phyloP scores from a whole-genome alignment of 2,888 invertebrate species.

The Diplazon laetatorius region DNA sequence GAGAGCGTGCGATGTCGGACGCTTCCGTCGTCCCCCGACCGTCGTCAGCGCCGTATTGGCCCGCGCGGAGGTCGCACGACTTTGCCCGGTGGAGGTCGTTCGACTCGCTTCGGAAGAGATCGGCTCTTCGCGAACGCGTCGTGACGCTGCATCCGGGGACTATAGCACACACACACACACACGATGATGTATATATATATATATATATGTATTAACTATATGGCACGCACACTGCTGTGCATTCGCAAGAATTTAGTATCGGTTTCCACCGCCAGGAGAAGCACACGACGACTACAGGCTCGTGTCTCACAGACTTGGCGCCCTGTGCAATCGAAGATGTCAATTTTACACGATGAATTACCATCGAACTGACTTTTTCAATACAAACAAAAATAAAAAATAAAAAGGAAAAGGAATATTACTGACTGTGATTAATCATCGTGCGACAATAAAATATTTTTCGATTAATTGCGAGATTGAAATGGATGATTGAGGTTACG shows the following conservation, averaged over 20 bases:
- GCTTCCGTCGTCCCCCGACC: slow-evolving; percentile 48
- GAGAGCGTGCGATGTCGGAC: slow-evolving; percentile 45
- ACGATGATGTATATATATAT: too few relatives aligned
- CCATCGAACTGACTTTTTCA: too few relatives aligned
- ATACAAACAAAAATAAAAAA: too few relatives aligned
- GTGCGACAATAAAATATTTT: too few relatives aligned
- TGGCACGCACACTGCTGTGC: not conserved
- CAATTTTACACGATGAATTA: too few relatives aligned
- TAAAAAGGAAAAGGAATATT: too few relatives aligned
- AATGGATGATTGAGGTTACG: too few relatives aligned
- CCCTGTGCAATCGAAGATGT: too few relatives aligned
- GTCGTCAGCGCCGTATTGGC: slow-evolving; percentile 48
- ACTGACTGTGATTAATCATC: too few relatives aligned
- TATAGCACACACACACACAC: slow-evolving; percentile 20
- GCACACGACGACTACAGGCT: slow-evolving; percentile 38
- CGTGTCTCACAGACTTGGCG: slow-evolving; percentile 44
- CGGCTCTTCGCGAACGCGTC: slow-evolving; percentile 38
- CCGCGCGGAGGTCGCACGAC: slow-evolving; percentile 64
- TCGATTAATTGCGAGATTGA: too few relatives aligned
- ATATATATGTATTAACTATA: too few relatives aligned
- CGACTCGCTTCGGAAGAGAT: slow-evolving; percentile 68
- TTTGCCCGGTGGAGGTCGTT: slow-evolving; percentile 75
- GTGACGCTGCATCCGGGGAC: slow-evolving; percentile 55
- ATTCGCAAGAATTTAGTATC: slow-evolving; percentile 34
- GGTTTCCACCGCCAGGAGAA: slow-evolving; percentile 47